These are phyloP conservation scores for Siderastrea radians DNA, from an alignment of 92 coral and sea anemone genomes.

Conservation along the genomic window DNA sequence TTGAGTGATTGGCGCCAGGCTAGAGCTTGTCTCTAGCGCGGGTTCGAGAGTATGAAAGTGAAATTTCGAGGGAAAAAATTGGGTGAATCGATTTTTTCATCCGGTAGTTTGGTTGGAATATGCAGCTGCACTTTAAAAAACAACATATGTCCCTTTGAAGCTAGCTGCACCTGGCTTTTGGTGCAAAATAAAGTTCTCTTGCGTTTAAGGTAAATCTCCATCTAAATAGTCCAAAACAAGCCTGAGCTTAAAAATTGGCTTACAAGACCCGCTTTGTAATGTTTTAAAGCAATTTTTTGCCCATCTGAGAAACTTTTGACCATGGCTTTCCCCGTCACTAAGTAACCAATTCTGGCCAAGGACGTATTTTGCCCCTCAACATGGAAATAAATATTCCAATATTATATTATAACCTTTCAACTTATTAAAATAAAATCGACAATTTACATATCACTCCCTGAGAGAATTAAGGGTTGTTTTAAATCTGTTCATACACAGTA, in stretches of 20 bases:
- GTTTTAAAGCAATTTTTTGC: neutral
- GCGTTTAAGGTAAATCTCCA: constrained; percentile 60
- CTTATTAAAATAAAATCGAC: constrained; percentile 74
- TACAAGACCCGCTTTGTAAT: constrained; percentile 9
- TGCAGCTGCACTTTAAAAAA: constrained; percentile 95
- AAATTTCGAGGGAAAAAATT: constrained; percentile 67
- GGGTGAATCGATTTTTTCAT: constrained; percentile 81
- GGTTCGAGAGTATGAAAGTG: constrained; percentile 44
- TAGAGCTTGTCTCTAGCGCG: constrained; percentile 17
- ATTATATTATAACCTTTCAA: constrained; percentile 62
- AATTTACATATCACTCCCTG: constrained; percentile 60
- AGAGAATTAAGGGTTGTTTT: constrained; percentile 41
- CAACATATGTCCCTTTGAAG: constrained; percentile 95
- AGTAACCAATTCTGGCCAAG: constrained; percentile 83
- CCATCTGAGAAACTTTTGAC: constrained; percentile 29
- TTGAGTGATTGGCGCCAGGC: constrained; percentile 18
- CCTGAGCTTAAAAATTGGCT: constrained; percentile 13
- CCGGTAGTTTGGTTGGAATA: constrained; percentile 87
- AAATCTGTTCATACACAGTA: neutral
- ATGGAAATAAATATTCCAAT: constrained; percentile 84
- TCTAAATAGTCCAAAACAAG: constrained; percentile 55
- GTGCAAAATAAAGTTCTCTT: constrained; percentile 79
- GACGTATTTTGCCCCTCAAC: constrained; percentile 81
- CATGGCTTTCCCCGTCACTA: constrained; percentile 69
- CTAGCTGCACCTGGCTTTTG: constrained; percentile 85